Evolutionary conservation across 1,140 invertebrate genomes (phyloP), one percentile per base, ranked within the genome.

Genomic region (Atta texana): DNA sequence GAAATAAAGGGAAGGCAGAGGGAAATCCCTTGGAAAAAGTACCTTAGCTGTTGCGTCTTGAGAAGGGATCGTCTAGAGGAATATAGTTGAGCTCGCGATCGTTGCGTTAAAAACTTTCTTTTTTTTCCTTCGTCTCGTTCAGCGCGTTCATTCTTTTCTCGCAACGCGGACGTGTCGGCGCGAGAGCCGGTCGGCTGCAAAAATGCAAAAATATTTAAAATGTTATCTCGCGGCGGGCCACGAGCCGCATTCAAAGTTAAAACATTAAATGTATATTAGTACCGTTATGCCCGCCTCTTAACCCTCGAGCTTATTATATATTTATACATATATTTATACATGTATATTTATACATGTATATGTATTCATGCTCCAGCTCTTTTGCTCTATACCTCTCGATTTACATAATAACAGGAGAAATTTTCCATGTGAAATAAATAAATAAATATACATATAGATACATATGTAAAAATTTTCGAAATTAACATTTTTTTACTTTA

Each of bases 251-350:
- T 94, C 94, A 94, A 94, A 94, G 92, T 95, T 94, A 88, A 94
- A 93, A 94, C 94, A 94, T 95, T 95, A 95, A 95, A 95, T 93
- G 92, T 93, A 93, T 93, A 94, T 95, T 94, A 95, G 92, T 89
- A 90, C 21, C 75, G 64, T 90, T 88, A 76, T 86, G 44, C 28
- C 18, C 57, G 57, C 44, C 64, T 88, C 76, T 90, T 88, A 82
- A 85, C 69, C 16, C 12, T 18, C 16, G 10, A 39, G 14, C 39
- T 31, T 31, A 31, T 31, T 31, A 31, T 31, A 31, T 31, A 31
- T 31, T 31, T 28, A 28, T 28, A 28, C 28, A 28, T 28, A 28
- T 28, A 28, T 24, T 28, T 39, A 28, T 64, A 53, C 75, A 51
- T n/a, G 6, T 55, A 64, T 31, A 31, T 24, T 28, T 39, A 28